phyloP scores from a whole-genome alignment of 1,140 invertebrate genomes.

The Nymphalis io region DNA sequence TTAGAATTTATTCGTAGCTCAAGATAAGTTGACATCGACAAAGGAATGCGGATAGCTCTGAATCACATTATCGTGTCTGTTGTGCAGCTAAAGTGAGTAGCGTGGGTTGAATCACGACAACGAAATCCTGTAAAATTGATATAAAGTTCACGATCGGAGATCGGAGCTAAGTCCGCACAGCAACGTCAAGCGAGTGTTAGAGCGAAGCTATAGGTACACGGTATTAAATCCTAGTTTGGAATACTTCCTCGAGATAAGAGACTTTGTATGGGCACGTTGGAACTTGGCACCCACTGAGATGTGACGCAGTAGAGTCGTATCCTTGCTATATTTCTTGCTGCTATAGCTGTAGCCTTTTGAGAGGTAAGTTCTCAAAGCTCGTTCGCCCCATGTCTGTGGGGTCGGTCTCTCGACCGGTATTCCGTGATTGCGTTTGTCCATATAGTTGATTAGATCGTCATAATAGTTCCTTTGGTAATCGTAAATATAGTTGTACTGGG shows the following conservation, averaged over 20 bases:
- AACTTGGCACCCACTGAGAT: slow-evolving; percentile 81
- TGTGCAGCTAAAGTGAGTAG: slow-evolving; percentile 35
- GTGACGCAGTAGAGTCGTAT: slow-evolving; percentile 78
- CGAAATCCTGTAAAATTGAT: slow-evolving; percentile 75
- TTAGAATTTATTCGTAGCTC: slow-evolving; percentile 48
- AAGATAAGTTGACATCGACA: slow-evolving; percentile 30
- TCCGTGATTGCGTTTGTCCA: slow-evolving; percentile 88
- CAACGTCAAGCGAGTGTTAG: slow-evolving; percentile 72
- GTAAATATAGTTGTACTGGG: slow-evolving; percentile 91
- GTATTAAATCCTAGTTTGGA: slow-evolving; percentile 76
- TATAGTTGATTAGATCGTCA: slow-evolving; percentile 90
- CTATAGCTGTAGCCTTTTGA: slow-evolving; percentile 64
- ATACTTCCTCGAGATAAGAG: slow-evolving; percentile 84
- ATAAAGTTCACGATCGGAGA: slow-evolving; percentile 66
- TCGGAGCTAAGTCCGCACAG: slow-evolving; percentile 57
- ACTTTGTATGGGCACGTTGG: slow-evolving; percentile 83
- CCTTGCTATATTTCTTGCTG: slow-evolving; percentile 53
- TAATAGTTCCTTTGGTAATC: slow-evolving; percentile 92
- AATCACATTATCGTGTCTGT: slow-evolving; percentile 39
- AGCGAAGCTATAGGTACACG: slow-evolving; percentile 75
- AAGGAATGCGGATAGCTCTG: slow-evolving; percentile 69
- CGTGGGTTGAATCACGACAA: slow-evolving; percentile 59
- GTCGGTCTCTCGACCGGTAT: slow-evolving; percentile 85
- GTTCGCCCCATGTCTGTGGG: slow-evolving; percentile 91
- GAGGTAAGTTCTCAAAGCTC: slow-evolving; percentile 86